phyloP scores from a whole-genome alignment of 1,140 invertebrate species.

The Drosophila kurseongensis region DNA sequence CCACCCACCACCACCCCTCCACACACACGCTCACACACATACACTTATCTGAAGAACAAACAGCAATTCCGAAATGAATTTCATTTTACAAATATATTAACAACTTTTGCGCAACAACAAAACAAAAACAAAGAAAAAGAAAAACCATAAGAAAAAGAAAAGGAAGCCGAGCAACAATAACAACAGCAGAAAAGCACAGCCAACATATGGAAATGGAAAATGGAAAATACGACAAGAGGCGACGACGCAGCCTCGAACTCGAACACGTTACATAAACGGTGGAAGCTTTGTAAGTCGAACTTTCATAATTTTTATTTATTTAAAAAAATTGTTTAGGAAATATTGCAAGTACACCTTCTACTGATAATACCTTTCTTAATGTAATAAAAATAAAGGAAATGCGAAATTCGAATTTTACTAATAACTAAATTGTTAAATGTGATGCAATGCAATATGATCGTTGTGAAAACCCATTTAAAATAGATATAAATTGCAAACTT shows the following conservation, averaged over 20 bases:
- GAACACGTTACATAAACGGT: constrained; percentile 32
- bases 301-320: not conserved
- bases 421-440: too few species aligned
- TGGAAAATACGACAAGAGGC: constrained; percentile 67
- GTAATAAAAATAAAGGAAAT: too few species aligned
- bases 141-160: constrained; percentile 11
- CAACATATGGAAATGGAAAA: constrained; percentile 79
- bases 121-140: constrained; percentile 30
- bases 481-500: too few species aligned
- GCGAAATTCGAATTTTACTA: too few species aligned
- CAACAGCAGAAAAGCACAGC: constrained; percentile 63
- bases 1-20: constrained; percentile 1
- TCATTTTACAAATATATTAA: constrained; percentile 84
- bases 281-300: not conserved
- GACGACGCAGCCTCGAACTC: constrained; percentile 55
- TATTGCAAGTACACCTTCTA: too few species aligned
- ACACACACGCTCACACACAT: constrained; percentile 7
- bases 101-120: constrained; percentile 73
- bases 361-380: too few species aligned
- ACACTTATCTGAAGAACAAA: constrained; percentile 54
- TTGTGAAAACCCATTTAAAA: too few species aligned
- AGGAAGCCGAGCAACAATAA: constrained; percentile 42
- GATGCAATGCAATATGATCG: too few species aligned
- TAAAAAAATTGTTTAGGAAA: not conserved
- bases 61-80: constrained; percentile 82